Conservation (phyloP, 2,797 vertebrate genomes). For the Urophycis tenuis region DNA sequence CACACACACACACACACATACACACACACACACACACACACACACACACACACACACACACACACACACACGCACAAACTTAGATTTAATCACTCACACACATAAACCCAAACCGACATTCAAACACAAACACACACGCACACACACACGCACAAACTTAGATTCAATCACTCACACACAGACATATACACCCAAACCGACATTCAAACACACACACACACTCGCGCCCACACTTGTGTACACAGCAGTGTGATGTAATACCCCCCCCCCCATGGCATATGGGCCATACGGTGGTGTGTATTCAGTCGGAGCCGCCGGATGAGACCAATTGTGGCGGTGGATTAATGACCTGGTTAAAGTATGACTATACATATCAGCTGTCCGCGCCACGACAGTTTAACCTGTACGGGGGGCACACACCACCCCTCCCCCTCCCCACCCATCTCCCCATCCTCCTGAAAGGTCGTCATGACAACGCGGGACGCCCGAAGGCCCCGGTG, state of each 20-base stretch:
- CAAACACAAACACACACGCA: neutral
- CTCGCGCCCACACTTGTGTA: slow-evolving; percentile 5
- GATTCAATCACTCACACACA: neutral
- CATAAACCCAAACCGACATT: neutral
- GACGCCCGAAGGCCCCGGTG: slow-evolving; percentile 51
- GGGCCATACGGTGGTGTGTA: slow-evolving; percentile 28
- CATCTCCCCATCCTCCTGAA: slow-evolving; percentile 39
- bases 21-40: slow-evolving; percentile 7
- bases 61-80: neutral
- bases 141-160: slow-evolving; percentile 9
- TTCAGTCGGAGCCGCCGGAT: slow-evolving; percentile 25
- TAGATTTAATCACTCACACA: neutral
- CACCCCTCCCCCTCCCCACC: neutral
- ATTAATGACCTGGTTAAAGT: slow-evolving; percentile 48
- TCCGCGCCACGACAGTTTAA: slow-evolving; percentile 44
- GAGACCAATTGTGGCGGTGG: slow-evolving; percentile 50
- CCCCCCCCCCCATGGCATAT: slow-evolving; percentile 17
- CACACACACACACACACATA: neutral
- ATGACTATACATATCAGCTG: slow-evolving; percentile 40
- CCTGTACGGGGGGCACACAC: slow-evolving; percentile 38
- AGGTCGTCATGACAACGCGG: slow-evolving; percentile 57
- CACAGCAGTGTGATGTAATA: slow-evolving; percentile 9
- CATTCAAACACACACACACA: slow-evolving; percentile 2
- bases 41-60: slow-evolving; percentile 9
- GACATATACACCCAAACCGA: neutral